Conservation (phyloP, 2,888 invertebrate genomes). For the Onthophagus sagittarius region DNA sequence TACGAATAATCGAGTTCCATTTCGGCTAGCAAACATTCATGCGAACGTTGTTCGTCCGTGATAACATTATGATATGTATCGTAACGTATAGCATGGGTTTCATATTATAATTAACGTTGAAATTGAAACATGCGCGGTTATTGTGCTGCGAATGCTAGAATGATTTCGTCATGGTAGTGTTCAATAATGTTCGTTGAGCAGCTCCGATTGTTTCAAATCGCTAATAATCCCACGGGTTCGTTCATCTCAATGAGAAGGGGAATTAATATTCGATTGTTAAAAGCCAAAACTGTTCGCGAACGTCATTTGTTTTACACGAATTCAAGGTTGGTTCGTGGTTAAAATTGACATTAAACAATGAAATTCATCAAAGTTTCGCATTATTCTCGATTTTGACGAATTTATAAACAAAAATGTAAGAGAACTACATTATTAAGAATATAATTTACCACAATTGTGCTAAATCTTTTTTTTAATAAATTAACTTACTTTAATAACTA, state of each 20-base stretch:
- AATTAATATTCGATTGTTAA: background rate
- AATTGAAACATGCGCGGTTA: background rate
- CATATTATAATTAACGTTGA: background rate
- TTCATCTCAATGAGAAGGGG: background rate
- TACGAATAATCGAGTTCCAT: background rate
- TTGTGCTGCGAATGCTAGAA: background rate
- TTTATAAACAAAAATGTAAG: too few relatives aligned
- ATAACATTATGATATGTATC: background rate
- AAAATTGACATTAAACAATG: too few relatives aligned
- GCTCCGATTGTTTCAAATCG: background rate
- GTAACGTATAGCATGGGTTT: background rate
- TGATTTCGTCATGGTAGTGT: background rate
- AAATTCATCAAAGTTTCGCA: too few relatives aligned
- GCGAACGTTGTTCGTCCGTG: background rate
- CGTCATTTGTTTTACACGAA: background rate
- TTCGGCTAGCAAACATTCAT: background rate
- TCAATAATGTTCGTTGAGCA: background rate
- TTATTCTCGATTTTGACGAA: too few relatives aligned
- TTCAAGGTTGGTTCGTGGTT: too few relatives aligned
- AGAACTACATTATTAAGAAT: too few relatives aligned
- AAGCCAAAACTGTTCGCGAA: background rate
- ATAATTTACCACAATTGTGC: too few relatives aligned
- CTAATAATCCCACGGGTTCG: background rate
- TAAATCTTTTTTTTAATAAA: too few relatives aligned
- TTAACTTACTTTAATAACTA: too few relatives aligned